Conservation (phyloP, 2,888 invertebrate genomes). For the Zaprionus obscuricornis region DNA sequence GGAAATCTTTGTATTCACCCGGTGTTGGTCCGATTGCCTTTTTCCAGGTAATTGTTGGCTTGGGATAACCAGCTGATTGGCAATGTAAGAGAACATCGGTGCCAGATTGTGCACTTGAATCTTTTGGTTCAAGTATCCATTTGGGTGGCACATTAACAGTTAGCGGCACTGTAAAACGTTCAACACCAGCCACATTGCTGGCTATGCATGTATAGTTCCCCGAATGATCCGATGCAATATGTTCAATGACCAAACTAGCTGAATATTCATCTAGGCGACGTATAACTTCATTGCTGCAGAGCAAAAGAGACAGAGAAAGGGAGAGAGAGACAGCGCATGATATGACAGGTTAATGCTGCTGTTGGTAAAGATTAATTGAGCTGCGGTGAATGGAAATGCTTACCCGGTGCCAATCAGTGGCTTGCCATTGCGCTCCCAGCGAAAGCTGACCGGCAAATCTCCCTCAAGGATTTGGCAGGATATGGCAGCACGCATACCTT, state of each 20-base stretch:
- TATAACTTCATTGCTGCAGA: constrained; percentile 84
- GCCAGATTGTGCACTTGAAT: constrained; percentile 91
- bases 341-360: not conserved
- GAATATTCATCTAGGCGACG: constrained; percentile 92
- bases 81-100: constrained; percentile 94
- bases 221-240: constrained; percentile 92
- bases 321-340: not conserved
- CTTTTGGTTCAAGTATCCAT: constrained; percentile 93
- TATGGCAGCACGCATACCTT: constrained; percentile 94
- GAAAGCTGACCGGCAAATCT: constrained; percentile 94
- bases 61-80: constrained; percentile 96
- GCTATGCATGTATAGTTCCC: constrained; percentile 97
- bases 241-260: constrained; percentile 92
- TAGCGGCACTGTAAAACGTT: constrained; percentile 90
- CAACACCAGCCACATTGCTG: constrained; percentile 91
- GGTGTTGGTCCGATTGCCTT: constrained; percentile 91
- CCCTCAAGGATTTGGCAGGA: constrained; percentile 96
- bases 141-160: constrained; percentile 95
- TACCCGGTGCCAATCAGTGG: constrained; percentile 87
- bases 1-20: constrained; percentile 93
- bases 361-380: not conserved
- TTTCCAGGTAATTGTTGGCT: constrained; percentile 94
- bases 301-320: too few relatives aligned
- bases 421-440: constrained; percentile 95
- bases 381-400: constrained; percentile 36